Evolutionary conservation across 2,797 vertebrate genomes (phyloP), one percentile per base, ranked within the genome.

Genomic region (Knipowitschia caucasica): DNA sequence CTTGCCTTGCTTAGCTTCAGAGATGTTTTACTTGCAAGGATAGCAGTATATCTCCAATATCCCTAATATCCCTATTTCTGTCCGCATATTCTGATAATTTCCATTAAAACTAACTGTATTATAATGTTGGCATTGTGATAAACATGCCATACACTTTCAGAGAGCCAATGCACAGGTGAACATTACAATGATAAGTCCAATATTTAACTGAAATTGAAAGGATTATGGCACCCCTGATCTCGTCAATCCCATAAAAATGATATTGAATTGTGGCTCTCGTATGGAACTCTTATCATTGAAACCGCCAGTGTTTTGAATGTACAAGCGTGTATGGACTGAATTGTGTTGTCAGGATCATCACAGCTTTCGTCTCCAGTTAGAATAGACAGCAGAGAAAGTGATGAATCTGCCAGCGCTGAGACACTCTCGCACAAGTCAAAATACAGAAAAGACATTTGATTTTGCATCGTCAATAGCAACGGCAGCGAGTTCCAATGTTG

Each of bases 331-430:
- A 62, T 49, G 58, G 61, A 67, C 51, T 63, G 68, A 78, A 75
- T 75, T 57, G 60, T 76, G 59, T 73, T 80, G 75, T 80, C 81
- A 80, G 64, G 55, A 69, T 73, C 67, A 75, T 69, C 69, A 69
- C 14, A 25, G 42, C 56, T 50, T 54, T 58, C 57, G 18, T 69
- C 59, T 61, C 65, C 59, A 52, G 50, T 60, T 67, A 77, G 59
- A 74, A 72, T 63, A 60, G 62, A 61, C 30, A 9, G 14, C 1
- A 9, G 26, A 34, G 31, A 56, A 38, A 38, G 23, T 68, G 51
- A 67, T 62, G 55, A 56, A 60, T 70, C 33, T 73, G 67, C 70
- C 61, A 70, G 59, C n/a, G 58, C 35, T 47, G 62, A 73, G 57
- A 70, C 29, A 59, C 59, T 62, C 69, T 58, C 33, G 33, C 38